phyloP scores from a whole-genome alignment of 1,140 invertebrate species.

The Uloborus diversus region DNA sequence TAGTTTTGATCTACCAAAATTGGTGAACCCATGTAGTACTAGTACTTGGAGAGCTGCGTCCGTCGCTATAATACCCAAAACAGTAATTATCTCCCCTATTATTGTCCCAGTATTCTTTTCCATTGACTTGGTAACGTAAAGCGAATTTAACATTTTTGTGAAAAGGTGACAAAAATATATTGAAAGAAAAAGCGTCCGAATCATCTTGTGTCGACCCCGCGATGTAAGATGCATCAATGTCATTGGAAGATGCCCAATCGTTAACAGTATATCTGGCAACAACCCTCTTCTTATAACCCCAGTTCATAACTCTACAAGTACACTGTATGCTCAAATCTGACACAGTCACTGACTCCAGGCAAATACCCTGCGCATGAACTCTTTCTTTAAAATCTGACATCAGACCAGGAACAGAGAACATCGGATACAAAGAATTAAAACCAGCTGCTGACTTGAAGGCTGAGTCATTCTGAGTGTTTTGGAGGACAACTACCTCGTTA shows the following conservation, averaged over 20 bases:
- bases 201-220: conserved; percentile 89
- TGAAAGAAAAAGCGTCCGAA: conserved; percentile 84
- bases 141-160: conserved; percentile 83
- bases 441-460: neutral
- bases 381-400: conserved; percentile 79
- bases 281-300: conserved; percentile 90
- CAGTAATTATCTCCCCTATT: conserved; percentile 86
- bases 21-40: conserved; percentile 38
- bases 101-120: conserved; percentile 89
- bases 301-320: conserved; percentile 84
- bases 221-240: conserved; percentile 81
- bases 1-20: conserved; percentile 24
- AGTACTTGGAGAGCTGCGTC: neutral
- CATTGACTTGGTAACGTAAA: conserved; percentile 78
- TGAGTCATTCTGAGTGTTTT: conserved; percentile 69
- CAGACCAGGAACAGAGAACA: conserved; percentile 85
- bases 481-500: conserved; percentile 68
- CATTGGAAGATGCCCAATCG: conserved; percentile 83
- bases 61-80: conserved; percentile 73
- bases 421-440: conserved; percentile 64
- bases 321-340: conserved; percentile 81
- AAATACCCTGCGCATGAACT: conserved; percentile 77
- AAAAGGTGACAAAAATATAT: conserved; percentile 70
- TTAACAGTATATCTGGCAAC: conserved; percentile 86
- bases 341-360: conserved; percentile 83